Evolutionary conservation across 2,797 vertebrate genomes (phyloP), one percentile per base, ranked within the genome.

Genomic region (Semotilus atromaculatus): DNA sequence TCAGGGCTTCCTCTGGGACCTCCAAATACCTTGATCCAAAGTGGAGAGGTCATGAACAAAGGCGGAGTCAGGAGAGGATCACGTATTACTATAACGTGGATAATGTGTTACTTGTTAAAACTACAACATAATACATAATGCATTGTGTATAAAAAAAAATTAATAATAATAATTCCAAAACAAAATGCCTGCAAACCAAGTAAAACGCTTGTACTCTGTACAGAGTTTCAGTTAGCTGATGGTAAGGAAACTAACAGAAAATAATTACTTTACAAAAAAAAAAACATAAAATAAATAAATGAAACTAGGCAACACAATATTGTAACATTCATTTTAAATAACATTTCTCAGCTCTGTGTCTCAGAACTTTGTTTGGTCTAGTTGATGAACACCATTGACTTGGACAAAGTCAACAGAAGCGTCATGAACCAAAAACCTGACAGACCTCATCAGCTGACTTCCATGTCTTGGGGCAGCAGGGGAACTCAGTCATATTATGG

Each of bases 401-500:
- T 43, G 34, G 66, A 26, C 62, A 71, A 81, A 58, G 21, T 70
- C 45, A 26, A 36, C 23, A 53, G 68, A 34, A 51, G 13, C 48
- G 21, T 36, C 40, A 19, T 45, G 34, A 53, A 68, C 82, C 34
- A 58, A 83, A 75, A 72, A 71, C 80, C 67, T 45, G 55, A 74
- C 38, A 62, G 40, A 82, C 81, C 38, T 64, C 70, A 82, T 82
- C 55, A 74, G 29, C 55, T 64, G 55, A 82, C 40, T 40, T 36
- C 23, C 38, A 62, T 48, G 38, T 40, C 70, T 21, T 55, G 21
- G 78, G 64, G 29, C 43, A 53, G 78, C 78, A 67, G 45, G 29
- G 64, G 43, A 80, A 68, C 31, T 68, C 78, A 68, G 78, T 36
- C 62, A 67, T 48, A 73, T 82, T 48, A 73, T 74, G 70, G 38